Evolutionary conservation across 2,888 invertebrate genomes (phyloP).

Genomic region (Clivina fossor): DNA sequence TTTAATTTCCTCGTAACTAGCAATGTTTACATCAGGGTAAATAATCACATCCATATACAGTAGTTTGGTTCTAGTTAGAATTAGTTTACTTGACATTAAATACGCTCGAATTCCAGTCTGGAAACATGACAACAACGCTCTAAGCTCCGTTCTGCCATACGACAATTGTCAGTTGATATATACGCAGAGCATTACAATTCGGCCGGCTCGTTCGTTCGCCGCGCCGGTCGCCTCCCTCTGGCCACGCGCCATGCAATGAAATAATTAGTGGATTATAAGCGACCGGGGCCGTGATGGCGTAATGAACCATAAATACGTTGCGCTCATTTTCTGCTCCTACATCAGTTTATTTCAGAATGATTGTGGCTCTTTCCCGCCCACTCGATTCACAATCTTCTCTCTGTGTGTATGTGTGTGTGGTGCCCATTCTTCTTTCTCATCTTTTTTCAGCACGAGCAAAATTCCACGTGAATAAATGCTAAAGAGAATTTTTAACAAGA

Average conservation of each 20-base stretch:
- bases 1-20: no score
- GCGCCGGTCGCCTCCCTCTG: constrained; percentile 3
- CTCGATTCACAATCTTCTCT: no score
- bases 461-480: not conserved
- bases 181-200: not conserved
- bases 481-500: constrained; percentile 10
- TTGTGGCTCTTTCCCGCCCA: no score
- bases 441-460: not conserved
- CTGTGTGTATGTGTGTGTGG: no score
- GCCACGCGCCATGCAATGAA: constrained; percentile 3
- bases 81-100: no score
- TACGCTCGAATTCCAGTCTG: no score
- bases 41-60: no score
- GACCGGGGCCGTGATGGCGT: no score
- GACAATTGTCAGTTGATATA: not conserved
- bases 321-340: not conserved
- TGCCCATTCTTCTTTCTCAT: not conserved
- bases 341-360: no score
- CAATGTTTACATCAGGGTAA: no score
- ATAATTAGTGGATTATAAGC: constrained; percentile 9
- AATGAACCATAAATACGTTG: constrained; percentile 7
- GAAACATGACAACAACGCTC: no score
- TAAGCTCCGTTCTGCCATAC: not conserved
- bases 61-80: no score
- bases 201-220: not conserved